phyloP scores from a whole-genome alignment of 2,888 invertebrate species.

The Tethea ocularis region DNA sequence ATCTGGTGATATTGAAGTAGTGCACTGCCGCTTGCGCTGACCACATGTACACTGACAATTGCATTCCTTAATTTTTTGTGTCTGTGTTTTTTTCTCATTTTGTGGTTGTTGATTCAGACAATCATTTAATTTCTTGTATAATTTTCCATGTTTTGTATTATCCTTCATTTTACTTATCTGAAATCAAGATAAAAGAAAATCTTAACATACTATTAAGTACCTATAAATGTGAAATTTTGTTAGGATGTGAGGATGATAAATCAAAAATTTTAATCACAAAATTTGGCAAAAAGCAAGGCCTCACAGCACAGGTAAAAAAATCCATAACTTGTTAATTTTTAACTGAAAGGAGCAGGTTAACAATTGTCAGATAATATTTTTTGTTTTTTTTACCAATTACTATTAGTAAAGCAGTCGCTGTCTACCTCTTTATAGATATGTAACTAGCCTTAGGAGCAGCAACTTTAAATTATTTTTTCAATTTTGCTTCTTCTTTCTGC shows the following conservation, averaged over 20 bases:
- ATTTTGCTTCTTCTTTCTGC: no score
- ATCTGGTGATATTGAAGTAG: slow-evolving; percentile 31
- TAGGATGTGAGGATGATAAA: background rate
- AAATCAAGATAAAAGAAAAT: slow-evolving; percentile 21
- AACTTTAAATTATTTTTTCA: no score
- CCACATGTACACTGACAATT: slow-evolving; percentile 62
- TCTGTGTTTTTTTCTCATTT: slow-evolving; percentile 68
- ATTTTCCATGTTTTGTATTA: slow-evolving; percentile 63
- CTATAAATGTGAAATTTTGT: background rate
- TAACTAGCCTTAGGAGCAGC: no score
- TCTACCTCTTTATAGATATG: no score
- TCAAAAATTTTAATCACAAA: no score
- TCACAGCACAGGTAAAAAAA: no score
- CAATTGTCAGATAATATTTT: no score
- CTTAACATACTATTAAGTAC: background rate
- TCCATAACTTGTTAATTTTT: no score
- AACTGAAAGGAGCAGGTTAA: no score
- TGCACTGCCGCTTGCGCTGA: slow-evolving; percentile 53
- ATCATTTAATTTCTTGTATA: slow-evolving; percentile 63
- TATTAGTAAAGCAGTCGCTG: no score
- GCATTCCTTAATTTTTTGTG: slow-evolving; percentile 42
- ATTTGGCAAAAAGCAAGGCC: no score
- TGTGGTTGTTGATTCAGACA: slow-evolving; percentile 57
- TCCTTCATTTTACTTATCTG: slow-evolving; percentile 70
- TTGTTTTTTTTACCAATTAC: no score